Percentiles rank a stretch among this genome's conserved stretches.
phyloP scores from a whole-genome alignment of 1,140 invertebrate species.

The Eueides isabella region DNA sequence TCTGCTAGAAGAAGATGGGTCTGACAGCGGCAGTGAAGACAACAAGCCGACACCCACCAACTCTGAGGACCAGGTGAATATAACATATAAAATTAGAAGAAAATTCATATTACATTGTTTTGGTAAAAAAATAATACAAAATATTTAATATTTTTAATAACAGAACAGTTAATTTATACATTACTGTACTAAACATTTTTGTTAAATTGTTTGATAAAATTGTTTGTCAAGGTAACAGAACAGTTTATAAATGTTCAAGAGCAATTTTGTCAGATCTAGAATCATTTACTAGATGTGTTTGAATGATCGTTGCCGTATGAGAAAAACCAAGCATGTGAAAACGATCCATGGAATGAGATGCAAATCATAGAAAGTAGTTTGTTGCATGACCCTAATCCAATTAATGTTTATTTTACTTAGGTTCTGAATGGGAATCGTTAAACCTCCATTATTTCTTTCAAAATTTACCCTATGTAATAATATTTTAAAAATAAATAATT shows the following conservation, averaged over 20 bases:
- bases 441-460: slow-evolving; percentile 1
- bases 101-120: background rate
- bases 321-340: slow-evolving; percentile 34
- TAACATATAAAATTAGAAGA: slow-evolving; percentile 25
- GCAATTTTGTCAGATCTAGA: slow-evolving; percentile 24
- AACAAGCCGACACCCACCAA: slow-evolving; percentile 80
- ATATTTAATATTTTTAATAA: background rate
- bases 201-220: background rate
- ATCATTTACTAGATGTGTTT: slow-evolving; percentile 25
- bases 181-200: background rate
- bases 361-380: slow-evolving; percentile 45
- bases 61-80: slow-evolving; percentile 83
- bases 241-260: background rate
- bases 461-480: background rate
- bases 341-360: slow-evolving; percentile 45
- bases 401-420: slow-evolving; percentile 44
- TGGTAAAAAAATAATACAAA: background rate
- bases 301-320: slow-evolving; percentile 24
- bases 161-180: background rate
- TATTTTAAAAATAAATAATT: background rate
- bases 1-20: slow-evolving; percentile 86
- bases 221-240: background rate
- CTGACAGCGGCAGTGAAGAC: slow-evolving; percentile 79
- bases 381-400: slow-evolving; percentile 61
- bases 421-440: slow-evolving; percentile 42